Evolutionary conservation across 2,113 vertebrate genomes (phyloP).

Genomic region (Poeciliopsis retropinna): DNA sequence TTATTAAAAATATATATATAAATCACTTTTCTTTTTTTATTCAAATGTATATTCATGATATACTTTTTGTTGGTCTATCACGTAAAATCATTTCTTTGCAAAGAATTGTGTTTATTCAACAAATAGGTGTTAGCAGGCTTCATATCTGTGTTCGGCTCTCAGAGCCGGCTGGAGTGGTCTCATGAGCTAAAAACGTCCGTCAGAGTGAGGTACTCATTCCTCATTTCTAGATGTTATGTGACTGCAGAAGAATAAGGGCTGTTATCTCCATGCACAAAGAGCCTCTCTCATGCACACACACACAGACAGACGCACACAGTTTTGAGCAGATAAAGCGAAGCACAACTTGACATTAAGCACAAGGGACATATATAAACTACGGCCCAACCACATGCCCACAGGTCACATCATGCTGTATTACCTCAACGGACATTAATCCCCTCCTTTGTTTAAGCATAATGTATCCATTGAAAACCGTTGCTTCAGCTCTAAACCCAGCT

Average conservation of each 20-base stretch:
- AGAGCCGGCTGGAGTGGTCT: conserved; percentile 3
- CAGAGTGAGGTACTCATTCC: conserved; percentile 32
- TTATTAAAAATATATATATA: too few relatives aligned
- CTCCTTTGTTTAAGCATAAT: conserved; percentile 14
- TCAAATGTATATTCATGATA: too few relatives aligned
- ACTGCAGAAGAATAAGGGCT: conserved; percentile 9
- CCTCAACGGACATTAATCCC: conserved; percentile 19
- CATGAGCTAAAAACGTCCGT: conserved; percentile 15
- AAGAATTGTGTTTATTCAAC: too few relatives aligned
- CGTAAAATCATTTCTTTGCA: too few relatives aligned
- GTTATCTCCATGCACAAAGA: conserved; percentile 42
- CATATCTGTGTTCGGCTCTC: too few relatives aligned
- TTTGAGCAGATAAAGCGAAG: conserved; percentile 1
- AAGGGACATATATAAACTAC: background rate
- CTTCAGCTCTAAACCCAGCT: conserved; percentile 8
- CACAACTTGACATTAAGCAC: conserved; percentile 4
- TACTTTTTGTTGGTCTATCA: too few relatives aligned
- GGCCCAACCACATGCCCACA: conserved; percentile 6
- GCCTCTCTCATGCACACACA: background rate
- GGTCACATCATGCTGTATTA: conserved; percentile 32
- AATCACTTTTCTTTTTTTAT: too few relatives aligned
- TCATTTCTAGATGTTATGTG: conserved; percentile 12
- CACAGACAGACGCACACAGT: background rate
- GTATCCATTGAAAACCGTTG: conserved; percentile 22
- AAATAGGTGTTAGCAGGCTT: too few relatives aligned